Evolutionary conservation across 2,888 invertebrate genomes (phyloP).

Genomic region (Sicus ferrugineus): DNA sequence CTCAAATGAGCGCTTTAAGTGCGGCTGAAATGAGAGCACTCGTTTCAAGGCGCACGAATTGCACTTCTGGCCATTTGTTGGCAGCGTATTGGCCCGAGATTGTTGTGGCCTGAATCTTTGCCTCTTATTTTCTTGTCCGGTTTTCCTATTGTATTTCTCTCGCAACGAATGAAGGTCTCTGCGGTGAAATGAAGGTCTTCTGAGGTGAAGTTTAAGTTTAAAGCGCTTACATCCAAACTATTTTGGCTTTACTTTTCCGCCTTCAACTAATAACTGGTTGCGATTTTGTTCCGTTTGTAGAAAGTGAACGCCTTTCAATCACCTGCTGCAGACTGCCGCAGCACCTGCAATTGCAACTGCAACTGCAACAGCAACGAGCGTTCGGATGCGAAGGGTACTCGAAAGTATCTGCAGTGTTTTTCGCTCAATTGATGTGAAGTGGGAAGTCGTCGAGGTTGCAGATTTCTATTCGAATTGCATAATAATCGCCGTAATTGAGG

Average conservation of each 20-base stretch:
- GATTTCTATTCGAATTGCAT: too few relatives aligned
- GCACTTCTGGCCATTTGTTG: neutral
- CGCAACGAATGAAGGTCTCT: neutral
- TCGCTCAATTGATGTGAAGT: neutral
- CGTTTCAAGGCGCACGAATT: neutral
- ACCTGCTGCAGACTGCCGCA: too few relatives aligned
- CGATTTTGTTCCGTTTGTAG: conserved; percentile 6
- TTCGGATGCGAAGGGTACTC: conserved; percentile 19
- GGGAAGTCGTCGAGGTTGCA: neutral
- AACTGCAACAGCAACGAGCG: neutral
- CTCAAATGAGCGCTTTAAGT: too few relatives aligned
- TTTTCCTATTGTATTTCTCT: neutral
- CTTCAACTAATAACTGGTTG: conserved; percentile 15
- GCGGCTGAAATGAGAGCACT: conserved; percentile 25
- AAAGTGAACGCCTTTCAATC: conserved; percentile 31
- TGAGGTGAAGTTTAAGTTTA: conserved; percentile 28
- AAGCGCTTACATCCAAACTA: neutral
- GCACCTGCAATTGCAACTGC: conserved; percentile 14
- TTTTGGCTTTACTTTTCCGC: neutral
- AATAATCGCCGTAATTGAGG: too few relatives aligned
- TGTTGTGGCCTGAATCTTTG: neutral
- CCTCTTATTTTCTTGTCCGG: neutral
- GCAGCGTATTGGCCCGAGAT: neutral
- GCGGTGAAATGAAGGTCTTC: neutral
- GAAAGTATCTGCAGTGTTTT: conserved; percentile 8